Evolutionary conservation across 2,113 vertebrate genomes (phyloP).

Genomic region (Labrus mixtus): DNA sequence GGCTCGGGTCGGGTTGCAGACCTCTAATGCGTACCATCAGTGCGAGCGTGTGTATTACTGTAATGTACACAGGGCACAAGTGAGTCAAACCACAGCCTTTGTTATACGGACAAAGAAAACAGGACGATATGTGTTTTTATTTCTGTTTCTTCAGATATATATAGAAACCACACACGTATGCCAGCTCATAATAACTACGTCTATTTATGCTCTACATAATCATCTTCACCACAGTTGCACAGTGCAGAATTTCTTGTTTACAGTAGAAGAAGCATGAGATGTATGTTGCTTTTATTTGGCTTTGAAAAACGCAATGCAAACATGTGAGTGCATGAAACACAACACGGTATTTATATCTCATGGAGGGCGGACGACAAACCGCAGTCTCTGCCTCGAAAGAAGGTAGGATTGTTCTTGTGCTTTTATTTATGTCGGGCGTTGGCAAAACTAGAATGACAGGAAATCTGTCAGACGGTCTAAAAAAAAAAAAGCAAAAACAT

Average conservation of each 20-base stretch:
- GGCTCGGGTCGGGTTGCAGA: too few relatives aligned
- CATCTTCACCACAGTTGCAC: not conserved
- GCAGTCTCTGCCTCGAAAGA: not conserved
- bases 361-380: not conserved
- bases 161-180: not conserved
- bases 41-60: too few relatives aligned
- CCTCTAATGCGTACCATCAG: too few relatives aligned
- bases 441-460: not conserved
- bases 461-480: not conserved
- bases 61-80: not conserved
- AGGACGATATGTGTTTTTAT: not conserved
- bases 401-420: not conserved
- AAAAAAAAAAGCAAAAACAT: not conserved
- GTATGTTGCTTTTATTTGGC: not conserved
- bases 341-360: not conserved
- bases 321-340: not conserved
- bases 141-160: not conserved
- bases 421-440: not conserved
- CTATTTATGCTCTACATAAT: conserved; percentile 11
- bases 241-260: not conserved
- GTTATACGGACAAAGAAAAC: not conserved
- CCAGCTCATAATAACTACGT: not conserved
- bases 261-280: not conserved
- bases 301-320: not conserved
- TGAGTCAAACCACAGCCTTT: not conserved